These are phyloP conservation scores for Vanessa cardui DNA, from an alignment of 2,888 invertebrate species.

Conservation along the genomic window DNA sequence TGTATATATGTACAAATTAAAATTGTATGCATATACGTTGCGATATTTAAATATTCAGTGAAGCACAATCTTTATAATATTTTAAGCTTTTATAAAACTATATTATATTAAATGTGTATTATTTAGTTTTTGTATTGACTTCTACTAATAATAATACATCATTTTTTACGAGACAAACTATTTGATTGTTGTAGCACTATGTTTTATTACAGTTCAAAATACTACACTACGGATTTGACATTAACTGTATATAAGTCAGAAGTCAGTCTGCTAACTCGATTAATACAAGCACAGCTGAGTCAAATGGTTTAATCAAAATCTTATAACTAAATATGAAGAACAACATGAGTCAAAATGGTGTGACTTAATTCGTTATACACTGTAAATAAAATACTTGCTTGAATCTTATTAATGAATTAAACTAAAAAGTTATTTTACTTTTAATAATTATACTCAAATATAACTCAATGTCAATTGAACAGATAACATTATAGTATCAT, in stretches of 20 bases:
- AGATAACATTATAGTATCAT: too few relatives aligned
- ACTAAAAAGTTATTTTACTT: too few relatives aligned
- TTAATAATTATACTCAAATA: too few relatives aligned
- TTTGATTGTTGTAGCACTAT: not conserved
- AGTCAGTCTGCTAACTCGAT: slow-evolving; percentile 22
- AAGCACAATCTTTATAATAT: not conserved
- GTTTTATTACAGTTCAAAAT: slow-evolving; percentile 1
- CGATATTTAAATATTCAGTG: not conserved
- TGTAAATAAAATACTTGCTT: not conserved
- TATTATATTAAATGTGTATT: too few relatives aligned
- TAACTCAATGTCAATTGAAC: too few relatives aligned
- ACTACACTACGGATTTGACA: not conserved
- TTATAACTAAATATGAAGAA: slow-evolving; percentile 24
- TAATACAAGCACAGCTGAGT: slow-evolving; percentile 21
- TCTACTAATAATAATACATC: too few relatives aligned
- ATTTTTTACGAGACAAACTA: not conserved
- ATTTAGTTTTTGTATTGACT: too few relatives aligned
- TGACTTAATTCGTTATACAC: slow-evolving; percentile 13
- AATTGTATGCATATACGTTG: not conserved
- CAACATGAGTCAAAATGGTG: slow-evolving; percentile 13
- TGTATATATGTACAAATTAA: slow-evolving; percentile 7
- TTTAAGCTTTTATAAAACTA: not conserved
- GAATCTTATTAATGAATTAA: too few relatives aligned
- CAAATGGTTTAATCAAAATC: slow-evolving; percentile 27
- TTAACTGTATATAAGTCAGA: slow-evolving; percentile 12